Evolutionary conservation across 1,140 invertebrate species (phyloP), one percentile per base, ranked within the genome.

Genomic region (Sitophilus oryzae): DNA sequence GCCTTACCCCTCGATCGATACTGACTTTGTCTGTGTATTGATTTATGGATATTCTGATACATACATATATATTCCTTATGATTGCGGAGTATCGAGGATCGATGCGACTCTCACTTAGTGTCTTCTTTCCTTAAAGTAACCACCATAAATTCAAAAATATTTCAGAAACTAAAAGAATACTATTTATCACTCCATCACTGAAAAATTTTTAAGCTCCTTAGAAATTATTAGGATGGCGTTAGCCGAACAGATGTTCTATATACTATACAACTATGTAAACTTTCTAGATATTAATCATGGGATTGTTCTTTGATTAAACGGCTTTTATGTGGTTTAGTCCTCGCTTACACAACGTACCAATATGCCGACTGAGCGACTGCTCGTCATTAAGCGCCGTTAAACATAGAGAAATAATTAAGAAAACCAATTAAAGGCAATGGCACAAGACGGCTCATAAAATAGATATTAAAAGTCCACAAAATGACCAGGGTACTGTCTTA

Each of bases 391-490:
- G 5, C 25, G 25, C 25, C 25, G 5, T 11, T 30, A 30, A 30
- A 30, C 25, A 30, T 19, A 42, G 40, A 37, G 49, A 51, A 51
- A 51, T 51, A 42, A 51, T 51, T 51, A 51, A 21, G 38, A 51
- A 51, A 42, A 15, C 19, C 49, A 42, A 51, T 51, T 51, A 41
- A 51, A 15, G 14, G 19, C 15, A 38, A 49, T 37, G 46, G 46
- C 14, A 38, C 22, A 6, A 44, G 16, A 11, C 25, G 19, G 36
- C 4, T 10, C 40, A 52, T 46, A 46, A 46, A 40, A 46, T 45
- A 53, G 51, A 53, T 53, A 53, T 53, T 52, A 52, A 52, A 44
- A 16, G 15, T 22, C 49, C 35, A 22, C 47, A 21, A 50, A 50
- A 50, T 50, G 43, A 21, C 14, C 51, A 53, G 11, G 36, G 21